Evolutionary conservation across 2,888 invertebrate genomes (phyloP).

Genomic region (Miltochrista miniata): DNA sequence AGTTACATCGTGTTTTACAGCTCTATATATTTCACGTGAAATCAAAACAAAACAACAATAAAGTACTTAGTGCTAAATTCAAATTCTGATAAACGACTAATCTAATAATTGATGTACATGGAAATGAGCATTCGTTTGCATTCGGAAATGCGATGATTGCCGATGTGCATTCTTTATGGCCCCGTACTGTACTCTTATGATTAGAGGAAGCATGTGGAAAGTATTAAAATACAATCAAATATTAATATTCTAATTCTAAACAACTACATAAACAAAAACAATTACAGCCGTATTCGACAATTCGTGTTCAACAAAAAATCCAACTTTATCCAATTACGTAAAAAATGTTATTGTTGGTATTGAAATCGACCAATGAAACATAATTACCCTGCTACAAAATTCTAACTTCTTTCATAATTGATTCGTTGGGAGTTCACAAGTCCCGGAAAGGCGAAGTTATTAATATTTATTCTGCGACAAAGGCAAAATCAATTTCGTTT

Average conservation of each 20-base stretch:
- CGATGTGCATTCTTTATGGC: too few relatives aligned
- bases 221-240: neutral
- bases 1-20: too few relatives aligned
- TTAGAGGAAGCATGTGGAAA: too few relatives aligned
- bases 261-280: neutral
- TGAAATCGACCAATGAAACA: conserved; percentile 21
- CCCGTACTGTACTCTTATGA: too few relatives aligned
- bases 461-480: neutral
- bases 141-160: too few relatives aligned
- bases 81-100: too few relatives aligned
- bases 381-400: conserved; percentile 25
- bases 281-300: neutral
- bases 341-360: neutral
- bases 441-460: conserved; percentile 16
- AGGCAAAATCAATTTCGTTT: conserved; percentile 22
- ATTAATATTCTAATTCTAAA: neutral
- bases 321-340: neutral
- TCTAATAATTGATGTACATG: too few relatives aligned
- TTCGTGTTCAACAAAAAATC: neutral
- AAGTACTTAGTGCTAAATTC: too few relatives aligned
- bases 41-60: too few relatives aligned
- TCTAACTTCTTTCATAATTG: conserved; percentile 27
- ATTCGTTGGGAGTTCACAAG: conserved; percentile 25
- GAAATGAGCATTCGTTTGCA: too few relatives aligned
- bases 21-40: too few relatives aligned